These are phyloP conservation scores for Teinopalpus imperialis DNA, from an alignment of 2,888 invertebrate species.

Conservation along the genomic window DNA sequence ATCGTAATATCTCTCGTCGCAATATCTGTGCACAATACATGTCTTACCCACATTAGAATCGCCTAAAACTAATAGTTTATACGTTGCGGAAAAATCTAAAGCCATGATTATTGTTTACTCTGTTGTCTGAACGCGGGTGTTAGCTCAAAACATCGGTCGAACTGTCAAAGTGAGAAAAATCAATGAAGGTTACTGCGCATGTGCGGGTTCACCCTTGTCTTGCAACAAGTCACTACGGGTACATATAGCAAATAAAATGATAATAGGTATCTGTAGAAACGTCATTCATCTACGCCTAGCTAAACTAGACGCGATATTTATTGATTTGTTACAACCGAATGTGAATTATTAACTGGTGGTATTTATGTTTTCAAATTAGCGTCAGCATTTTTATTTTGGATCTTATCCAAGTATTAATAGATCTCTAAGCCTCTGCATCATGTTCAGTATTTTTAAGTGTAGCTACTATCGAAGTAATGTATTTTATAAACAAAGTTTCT, in stretches of 20 bases:
- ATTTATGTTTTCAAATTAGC: too few relatives aligned
- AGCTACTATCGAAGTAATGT: too few relatives aligned
- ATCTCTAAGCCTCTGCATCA: too few relatives aligned
- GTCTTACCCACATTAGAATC: slow-evolving; percentile 96
- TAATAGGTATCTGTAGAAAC: slow-evolving; percentile 13
- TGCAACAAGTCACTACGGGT: slow-evolving; percentile 59
- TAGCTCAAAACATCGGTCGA: slow-evolving; percentile 70
- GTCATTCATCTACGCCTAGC: slow-evolving; percentile 11
- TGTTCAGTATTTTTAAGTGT: too few relatives aligned
- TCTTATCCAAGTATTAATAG: too few relatives aligned
- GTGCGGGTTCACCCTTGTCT: slow-evolving; percentile 54
- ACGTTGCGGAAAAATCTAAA: slow-evolving; percentile 92
- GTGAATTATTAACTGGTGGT: too few relatives aligned
- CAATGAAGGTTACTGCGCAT: slow-evolving; percentile 71
- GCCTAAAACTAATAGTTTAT: slow-evolving; percentile 92
- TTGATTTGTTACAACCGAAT: too few relatives aligned
- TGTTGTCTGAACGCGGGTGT: slow-evolving; percentile 60
- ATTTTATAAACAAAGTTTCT: too few relatives aligned
- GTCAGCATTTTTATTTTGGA: too few relatives aligned
- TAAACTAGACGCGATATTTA: too few relatives aligned
- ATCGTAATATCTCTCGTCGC: slow-evolving; percentile 94
- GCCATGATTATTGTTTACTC: slow-evolving; percentile 85
- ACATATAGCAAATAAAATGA: neutral
- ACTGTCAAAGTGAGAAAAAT: slow-evolving; percentile 80
- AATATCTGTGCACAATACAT: slow-evolving; percentile 94